phyloP scores from a whole-genome alignment of 1,140 invertebrate species.

The Copidosoma floridanum region DNA sequence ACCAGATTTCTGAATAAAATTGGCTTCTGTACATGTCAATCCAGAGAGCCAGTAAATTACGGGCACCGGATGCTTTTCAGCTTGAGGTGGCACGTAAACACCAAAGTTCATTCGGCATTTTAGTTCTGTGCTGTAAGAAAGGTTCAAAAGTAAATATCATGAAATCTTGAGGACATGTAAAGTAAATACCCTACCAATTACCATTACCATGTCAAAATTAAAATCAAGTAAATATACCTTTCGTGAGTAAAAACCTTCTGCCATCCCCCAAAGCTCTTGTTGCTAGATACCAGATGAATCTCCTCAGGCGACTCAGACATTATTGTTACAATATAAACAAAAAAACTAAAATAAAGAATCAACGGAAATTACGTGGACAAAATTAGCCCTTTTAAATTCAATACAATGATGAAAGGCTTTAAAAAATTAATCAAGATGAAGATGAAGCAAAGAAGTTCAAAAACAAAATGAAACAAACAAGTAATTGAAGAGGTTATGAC shows the following conservation, averaged over 20 bases:
- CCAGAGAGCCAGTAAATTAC: conserved; percentile 94
- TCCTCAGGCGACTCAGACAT: no score
- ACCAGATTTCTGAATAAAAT: conserved; percentile 94
- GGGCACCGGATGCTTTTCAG: conserved; percentile 66
- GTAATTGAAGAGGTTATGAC: no score
- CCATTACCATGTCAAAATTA: no score
- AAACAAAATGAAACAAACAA: no score
- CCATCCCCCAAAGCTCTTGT: conserved; percentile 76
- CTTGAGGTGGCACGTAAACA: conserved; percentile 80
- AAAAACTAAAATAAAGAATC: neutral
- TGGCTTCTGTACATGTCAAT: conserved; percentile 92
- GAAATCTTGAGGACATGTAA: no score
- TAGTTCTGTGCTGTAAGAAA: conserved; percentile 63
- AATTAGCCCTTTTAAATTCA: no score
- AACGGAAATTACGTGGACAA: no score
- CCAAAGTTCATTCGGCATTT: conserved; percentile 93
- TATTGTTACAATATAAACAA: conserved; percentile 25
- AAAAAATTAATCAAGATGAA: no score
- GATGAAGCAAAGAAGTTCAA: no score
- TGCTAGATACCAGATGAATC: conserved; percentile 65
- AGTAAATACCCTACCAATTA: no score
- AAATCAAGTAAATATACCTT: conserved; percentile 57
- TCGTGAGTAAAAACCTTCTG: conserved; percentile 85
- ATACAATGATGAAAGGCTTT: no score
- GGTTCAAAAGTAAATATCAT: conserved; percentile 1